Base-by-base conservation (phyloP, 1,140 invertebrate species). In the Berghia stephanieae region DNA sequence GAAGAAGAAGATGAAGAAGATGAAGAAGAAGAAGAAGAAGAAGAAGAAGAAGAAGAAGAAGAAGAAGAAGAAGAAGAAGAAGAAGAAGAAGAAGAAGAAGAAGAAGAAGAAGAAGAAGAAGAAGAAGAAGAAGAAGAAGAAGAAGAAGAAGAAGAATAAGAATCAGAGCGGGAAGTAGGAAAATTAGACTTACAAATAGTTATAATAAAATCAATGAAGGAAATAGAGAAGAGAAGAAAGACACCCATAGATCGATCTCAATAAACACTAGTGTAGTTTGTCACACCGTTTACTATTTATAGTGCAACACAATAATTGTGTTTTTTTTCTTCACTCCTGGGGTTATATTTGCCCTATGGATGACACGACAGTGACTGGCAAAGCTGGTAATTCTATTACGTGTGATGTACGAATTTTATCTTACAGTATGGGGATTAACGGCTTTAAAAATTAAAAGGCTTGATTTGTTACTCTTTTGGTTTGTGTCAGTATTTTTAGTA, bases 381-480 rank as follows among this genome's bases (percentile, higher is more conserved):
- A 24, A 16, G 24, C 13, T 52, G 24, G 46, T 52, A 52, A 24
- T 52, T 16, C 13, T 52, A 52, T 13, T 52, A 52, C 13, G 13
- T 16, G 46, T 52, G 24, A n/a, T 52, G n/a, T 13, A 16, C 13
- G 46, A 16, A 52, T 13, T 52, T 13, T 13, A 16, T 16, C 13
- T 34, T 16, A 27, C 31, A 24, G 63, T n/a, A 67, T 13, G 13
- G 24, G 34, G 16, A 71, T 21, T 38, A 71, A 38, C 42, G 42
- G 72, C 36, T n/a, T 44, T 43, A 74, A 46, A 24, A 74, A 46
- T 43, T n/a, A 46, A 21, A 67, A 46, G 21, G 36, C n/a, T 44
- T 43, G 36, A n/a, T n/a, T n/a, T n/a, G n/a, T n/a, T n/a, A n/a
- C n/a, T n/a, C n/a, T n/a, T n/a, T n/a, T n/a, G n/a, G n/a, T n/a